A percentile compares a stretch with the other conserved stretches of the same genome.
Conservation (phyloP, 2,888 invertebrate species). For the Choristoneura rosaceana region DNA sequence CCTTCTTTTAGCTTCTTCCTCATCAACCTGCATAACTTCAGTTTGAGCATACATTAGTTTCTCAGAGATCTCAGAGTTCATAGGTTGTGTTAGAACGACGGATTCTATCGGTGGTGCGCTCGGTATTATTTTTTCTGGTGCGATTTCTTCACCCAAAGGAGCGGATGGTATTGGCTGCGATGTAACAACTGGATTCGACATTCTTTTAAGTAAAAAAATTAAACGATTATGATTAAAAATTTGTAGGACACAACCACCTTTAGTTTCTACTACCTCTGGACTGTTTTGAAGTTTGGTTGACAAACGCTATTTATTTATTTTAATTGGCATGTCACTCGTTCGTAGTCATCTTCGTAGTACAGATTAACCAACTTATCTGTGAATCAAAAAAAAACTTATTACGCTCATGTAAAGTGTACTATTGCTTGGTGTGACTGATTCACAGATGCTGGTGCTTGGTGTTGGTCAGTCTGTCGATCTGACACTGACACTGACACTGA, state of each 20-base stretch:
- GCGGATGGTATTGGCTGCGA: conserved; percentile 10
- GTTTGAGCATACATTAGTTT: not conserved
- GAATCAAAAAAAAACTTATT: no score
- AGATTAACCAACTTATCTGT: no score
- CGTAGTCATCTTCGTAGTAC: no score
- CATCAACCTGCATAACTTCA: not conserved
- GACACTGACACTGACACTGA: no score
- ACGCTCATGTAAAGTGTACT: no score
- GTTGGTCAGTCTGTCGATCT: no score
- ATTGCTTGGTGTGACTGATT: no score
- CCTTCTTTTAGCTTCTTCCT: not conserved
- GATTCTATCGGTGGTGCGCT: not conserved
- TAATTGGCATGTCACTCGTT: no score
- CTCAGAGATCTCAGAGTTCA: not conserved
- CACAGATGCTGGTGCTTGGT: no score
- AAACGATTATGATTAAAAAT: not conserved
- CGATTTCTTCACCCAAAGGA: not conserved
- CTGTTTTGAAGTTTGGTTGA: no score
- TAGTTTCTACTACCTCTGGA: not conserved
- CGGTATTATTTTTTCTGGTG: not conserved
- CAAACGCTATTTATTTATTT: no score
- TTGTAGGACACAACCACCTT: not conserved
- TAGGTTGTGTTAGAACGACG: conserved; percentile 3
- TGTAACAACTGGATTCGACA: not conserved
- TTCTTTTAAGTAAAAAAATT: not conserved